phyloP scores from a whole-genome alignment of 2,888 invertebrate genomes.

The Plebejus anna region DNA sequence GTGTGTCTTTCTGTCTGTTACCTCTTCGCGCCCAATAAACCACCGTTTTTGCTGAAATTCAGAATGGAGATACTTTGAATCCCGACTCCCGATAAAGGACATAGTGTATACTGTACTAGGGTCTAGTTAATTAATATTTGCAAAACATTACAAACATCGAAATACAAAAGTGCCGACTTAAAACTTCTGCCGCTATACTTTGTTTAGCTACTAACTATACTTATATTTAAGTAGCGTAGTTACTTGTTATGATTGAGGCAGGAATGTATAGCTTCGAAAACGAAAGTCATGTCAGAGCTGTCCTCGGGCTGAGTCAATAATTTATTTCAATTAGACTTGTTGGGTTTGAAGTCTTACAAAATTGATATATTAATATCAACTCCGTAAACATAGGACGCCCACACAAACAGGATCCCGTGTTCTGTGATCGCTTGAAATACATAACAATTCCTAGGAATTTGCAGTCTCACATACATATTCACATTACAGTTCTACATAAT shows the following conservation, averaged over 20 bases:
- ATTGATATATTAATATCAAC: conserved; percentile 27
- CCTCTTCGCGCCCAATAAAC: too few relatives aligned
- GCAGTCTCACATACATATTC: background rate
- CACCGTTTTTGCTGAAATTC: too few relatives aligned
- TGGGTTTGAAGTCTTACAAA: conserved; percentile 25
- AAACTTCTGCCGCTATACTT: too few relatives aligned
- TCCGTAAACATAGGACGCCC: background rate
- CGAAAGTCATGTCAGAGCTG: conserved; percentile 22
- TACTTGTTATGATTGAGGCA: conserved; percentile 9
- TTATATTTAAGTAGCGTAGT: background rate
- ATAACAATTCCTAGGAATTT: background rate
- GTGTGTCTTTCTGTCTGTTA: too few relatives aligned
- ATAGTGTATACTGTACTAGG: too few relatives aligned
- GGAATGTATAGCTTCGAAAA: conserved; percentile 14
- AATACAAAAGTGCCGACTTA: too few relatives aligned
- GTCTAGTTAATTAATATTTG: too few relatives aligned
- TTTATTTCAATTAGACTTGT: conserved; percentile 27
- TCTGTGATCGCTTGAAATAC: background rate
- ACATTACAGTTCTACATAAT: too few relatives aligned
- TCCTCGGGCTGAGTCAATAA: conserved; percentile 18
- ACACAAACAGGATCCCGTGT: background rate
- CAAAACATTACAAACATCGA: too few relatives aligned
- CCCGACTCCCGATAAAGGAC: too few relatives aligned
- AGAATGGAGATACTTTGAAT: too few relatives aligned
- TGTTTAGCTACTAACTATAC: background rate